Evolutionary conservation across 2,113 vertebrate genomes (phyloP), one percentile per base, ranked within the genome.

Genomic region (Caranx ignobilis): DNA sequence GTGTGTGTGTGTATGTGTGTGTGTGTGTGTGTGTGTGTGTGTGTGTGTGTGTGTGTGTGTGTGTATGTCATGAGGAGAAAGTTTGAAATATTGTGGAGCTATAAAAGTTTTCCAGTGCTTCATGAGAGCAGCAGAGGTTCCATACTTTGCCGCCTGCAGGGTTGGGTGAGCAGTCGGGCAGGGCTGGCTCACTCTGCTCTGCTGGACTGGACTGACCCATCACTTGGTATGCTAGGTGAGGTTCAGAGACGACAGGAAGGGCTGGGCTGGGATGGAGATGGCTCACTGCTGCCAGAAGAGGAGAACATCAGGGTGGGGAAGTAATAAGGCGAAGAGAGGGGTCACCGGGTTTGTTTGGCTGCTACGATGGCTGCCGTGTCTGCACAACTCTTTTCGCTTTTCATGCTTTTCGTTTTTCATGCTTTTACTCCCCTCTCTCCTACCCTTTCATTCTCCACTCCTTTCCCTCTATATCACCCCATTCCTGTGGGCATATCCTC

Each of bases 341-440:
- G 86, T 91, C 88, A 84, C n/a, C 7, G 87, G 61, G 92, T 93
- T 93, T 71, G 41, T 82, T 84, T 87, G 90, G 91, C 87, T 82
- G 74, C 69, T 62, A 64, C 15, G 11, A 65, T 10, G 11, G 26
- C 71, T 80, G 82, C 57, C 19, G 32, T 50, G 69, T 77, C 79
- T 57, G 26, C 70, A 43, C 62, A 10, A 68, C 74, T 77, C 66
- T n/a, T n/a, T n/a, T n/a, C 56, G 75, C 62, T 32, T 76, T 79
- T 72, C 72, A 37, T 71, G 82, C 71, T 73, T 75, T 10, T 31
- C 56, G 75, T 57, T 32, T 76, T 79, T 72, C 72, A 37, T 71
- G 82, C 71, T 73, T 75, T 10, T 31, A 31, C 66, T 80, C 71
- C 32, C 41, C 70, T 43, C 37, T 0, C 12, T 63, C 59, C 72